phyloP scores from a whole-genome alignment of 2,113 vertebrate genomes.

The Trinectes maculatus region DNA sequence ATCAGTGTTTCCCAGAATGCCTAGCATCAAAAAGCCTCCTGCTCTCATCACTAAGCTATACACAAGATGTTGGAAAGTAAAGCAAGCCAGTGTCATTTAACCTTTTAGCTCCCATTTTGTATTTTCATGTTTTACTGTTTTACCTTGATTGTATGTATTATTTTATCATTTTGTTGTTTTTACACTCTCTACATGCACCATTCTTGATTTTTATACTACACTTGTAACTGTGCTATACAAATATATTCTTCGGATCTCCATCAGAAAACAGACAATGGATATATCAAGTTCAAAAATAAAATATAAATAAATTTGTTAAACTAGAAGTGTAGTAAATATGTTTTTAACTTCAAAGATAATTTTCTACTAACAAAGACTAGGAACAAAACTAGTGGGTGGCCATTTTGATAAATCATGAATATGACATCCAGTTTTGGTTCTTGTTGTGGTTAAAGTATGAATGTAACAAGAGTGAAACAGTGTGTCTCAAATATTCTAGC shows the following conservation, averaged over 20 bases:
- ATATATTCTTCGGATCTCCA: neutral
- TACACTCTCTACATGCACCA: no score
- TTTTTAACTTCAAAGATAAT: neutral
- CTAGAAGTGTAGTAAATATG: no score
- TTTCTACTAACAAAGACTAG: neutral
- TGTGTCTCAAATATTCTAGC: no score
- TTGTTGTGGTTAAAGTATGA: no score
- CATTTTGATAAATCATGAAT: neutral
- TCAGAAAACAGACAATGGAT: neutral
- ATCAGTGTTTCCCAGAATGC: slow-evolving; percentile 16
- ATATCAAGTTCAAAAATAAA: neutral
- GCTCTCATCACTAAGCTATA: slow-evolving; percentile 13
- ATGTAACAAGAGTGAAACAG: no score
- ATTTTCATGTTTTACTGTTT: no score
- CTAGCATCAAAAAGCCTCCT: neutral
- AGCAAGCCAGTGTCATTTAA: neutral
- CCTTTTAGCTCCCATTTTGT: no score
- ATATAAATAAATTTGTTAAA: no score
- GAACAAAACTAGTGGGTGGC: neutral
- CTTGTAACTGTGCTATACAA: no score
- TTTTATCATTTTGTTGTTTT: no score
- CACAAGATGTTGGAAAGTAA: slow-evolving; percentile 12
- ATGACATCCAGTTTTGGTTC: neutral
- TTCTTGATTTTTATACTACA: no score
- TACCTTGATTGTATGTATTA: no score